phyloP scores from a whole-genome alignment of 2,888 invertebrate genomes.

The Phymatocera aterrima region DNA sequence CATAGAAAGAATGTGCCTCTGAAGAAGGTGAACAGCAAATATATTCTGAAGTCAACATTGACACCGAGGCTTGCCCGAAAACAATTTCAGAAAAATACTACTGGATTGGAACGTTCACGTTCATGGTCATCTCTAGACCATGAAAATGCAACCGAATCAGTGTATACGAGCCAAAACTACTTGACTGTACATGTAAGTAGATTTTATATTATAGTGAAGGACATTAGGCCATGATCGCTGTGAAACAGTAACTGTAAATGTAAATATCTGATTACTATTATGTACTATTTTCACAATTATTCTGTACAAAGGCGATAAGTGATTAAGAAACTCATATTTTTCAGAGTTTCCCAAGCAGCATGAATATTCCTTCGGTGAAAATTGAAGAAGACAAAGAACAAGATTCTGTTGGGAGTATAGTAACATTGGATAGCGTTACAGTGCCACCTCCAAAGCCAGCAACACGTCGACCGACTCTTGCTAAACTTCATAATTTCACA shows the following conservation, averaged over 20 bases:
- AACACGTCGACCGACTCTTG: slow-evolving; percentile 67
- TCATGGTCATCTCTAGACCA: slow-evolving; percentile 85
- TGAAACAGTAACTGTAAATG: slow-evolving; percentile 55
- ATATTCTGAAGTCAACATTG: slow-evolving; percentile 89
- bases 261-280: neutral
- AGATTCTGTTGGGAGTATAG: slow-evolving; percentile 65
- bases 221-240: neutral
- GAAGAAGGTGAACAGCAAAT: slow-evolving; percentile 88
- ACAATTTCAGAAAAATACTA: slow-evolving; percentile 81
- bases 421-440: slow-evolving; percentile 66
- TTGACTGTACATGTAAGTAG: slow-evolving; percentile 84
- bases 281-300: neutral
- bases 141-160: slow-evolving; percentile 77
- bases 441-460: slow-evolving; percentile 59
- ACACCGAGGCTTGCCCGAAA: slow-evolving; percentile 87
- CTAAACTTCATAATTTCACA: slow-evolving; percentile 75
- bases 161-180: slow-evolving; percentile 82
- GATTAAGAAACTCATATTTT: slow-evolving; percentile 57
- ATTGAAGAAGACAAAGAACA: slow-evolving; percentile 79
- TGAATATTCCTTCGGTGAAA: slow-evolving; percentile 83
- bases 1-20: slow-evolving; percentile 82
- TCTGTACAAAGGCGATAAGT: neutral
- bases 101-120: slow-evolving; percentile 81
- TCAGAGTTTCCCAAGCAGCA: slow-evolving; percentile 81
- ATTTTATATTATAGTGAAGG: neutral